Base-by-base conservation (phyloP, 2,113 vertebrate species). In the Hippopotamus amphibius region DNA sequence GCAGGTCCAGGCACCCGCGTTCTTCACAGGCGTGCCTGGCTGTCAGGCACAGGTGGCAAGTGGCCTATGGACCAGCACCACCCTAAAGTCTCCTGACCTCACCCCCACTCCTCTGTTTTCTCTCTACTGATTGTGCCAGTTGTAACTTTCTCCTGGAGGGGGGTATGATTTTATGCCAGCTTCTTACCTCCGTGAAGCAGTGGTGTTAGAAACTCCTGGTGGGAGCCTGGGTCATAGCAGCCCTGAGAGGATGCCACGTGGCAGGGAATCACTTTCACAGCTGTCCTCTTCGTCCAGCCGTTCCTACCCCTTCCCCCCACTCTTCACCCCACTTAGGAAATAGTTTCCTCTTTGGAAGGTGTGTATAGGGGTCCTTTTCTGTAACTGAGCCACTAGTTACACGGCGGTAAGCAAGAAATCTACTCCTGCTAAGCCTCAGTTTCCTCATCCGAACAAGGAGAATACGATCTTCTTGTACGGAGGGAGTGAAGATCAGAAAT, bases 191-290 rank as follows among this genome's bases (percentile, higher is more conserved):
- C 7, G 7, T 24, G 26, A 1, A 46, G 83, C 5, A 7, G 14
- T 7, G 13, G 1, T 30, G 14, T 43, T 30, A 7, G 50, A 19
- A 19, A 30, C 66, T 3, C 22, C 28, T 30, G 26, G 0, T 15
- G 26, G 15, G 33, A 22, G 8, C 14, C 30, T 2, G 80, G 59
- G 6, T 59, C 26, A 0, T 17, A 15, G 19, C 8, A 76, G 46
- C 21, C 69, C 4, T 0, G 6, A 7, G 2, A 41, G 53, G n/a
- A 59, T 0, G 37, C 2, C 1, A 0, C 19, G 8, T 19, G 9
- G 66, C 43, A 14, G 59, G 43, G 28, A 41, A 28, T 69, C 66
- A 0, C 57, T 43, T 48, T 30, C 46, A 12, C 55, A 37, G 17
- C 61, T 55, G 2, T 3, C 14, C 21, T 37, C 57, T 65, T 65